Conservation (phyloP, 1,140 invertebrate species). For the Bombus pyrosoma region DNA sequence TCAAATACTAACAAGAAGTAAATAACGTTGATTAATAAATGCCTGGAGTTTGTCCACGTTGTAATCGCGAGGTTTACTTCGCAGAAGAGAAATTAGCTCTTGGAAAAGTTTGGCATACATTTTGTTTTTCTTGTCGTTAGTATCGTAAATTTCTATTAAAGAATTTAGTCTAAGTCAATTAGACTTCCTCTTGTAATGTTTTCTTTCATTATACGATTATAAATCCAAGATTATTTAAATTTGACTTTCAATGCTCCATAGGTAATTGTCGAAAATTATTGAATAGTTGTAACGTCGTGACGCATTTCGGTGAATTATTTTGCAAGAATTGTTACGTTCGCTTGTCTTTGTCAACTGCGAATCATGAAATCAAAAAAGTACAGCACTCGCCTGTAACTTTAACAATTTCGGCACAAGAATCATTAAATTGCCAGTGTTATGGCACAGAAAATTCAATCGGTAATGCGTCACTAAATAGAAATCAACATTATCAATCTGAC, state of each 20-base stretch:
- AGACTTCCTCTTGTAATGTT: neutral
- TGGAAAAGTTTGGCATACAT: slow-evolving; percentile 80
- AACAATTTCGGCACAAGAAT: slow-evolving; percentile 24
- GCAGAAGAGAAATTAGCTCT: slow-evolving; percentile 78
- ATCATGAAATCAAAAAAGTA: slow-evolving; percentile 33
- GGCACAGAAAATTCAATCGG: slow-evolving; percentile 29
- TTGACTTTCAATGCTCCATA: slow-evolving; percentile 35
- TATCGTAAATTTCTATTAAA: slow-evolving; percentile 18
- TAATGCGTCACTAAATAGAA: slow-evolving; percentile 18
- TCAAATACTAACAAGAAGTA: neutral
- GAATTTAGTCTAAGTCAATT: neutral
- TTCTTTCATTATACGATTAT: neutral
- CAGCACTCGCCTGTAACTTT: neutral
- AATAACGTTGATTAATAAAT: slow-evolving; percentile 56
- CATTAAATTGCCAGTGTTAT: slow-evolving; percentile 5
- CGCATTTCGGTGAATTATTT: slow-evolving; percentile 75
- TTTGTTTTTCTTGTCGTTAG: slow-evolving; percentile 81
- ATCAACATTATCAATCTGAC: slow-evolving; percentile 41
- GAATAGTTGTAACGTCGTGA: slow-evolving; percentile 72
- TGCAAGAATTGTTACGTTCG: slow-evolving; percentile 72
- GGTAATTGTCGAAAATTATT: slow-evolving; percentile 76
- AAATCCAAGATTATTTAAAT: neutral
- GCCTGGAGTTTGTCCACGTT: slow-evolving; percentile 77
- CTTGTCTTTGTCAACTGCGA: slow-evolving; percentile 9
- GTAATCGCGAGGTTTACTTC: slow-evolving; percentile 78